Conservation (phyloP, 2,797 vertebrate genomes). For the Sandelia bainsii region DNA sequence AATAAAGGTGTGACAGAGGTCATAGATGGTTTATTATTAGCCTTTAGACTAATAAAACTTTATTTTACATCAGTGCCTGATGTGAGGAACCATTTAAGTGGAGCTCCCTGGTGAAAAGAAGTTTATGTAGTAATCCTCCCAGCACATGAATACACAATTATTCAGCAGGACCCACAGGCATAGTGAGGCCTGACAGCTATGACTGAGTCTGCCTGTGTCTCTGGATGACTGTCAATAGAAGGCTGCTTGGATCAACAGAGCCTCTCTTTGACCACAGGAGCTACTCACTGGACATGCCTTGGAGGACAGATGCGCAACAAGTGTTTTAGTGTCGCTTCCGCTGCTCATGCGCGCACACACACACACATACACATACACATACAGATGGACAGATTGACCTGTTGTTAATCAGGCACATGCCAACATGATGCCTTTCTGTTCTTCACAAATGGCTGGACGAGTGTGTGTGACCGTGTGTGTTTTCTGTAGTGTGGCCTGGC, state of each 20-base stretch:
- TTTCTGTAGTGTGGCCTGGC: constrained; percentile 41
- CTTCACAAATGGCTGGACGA: constrained; percentile 78
- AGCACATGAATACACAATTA: constrained; percentile 44
- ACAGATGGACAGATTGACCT: constrained; percentile 85
- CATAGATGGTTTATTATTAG: neutral
- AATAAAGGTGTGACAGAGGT: neutral
- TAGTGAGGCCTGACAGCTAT: constrained; percentile 32
- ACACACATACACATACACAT: neutral
- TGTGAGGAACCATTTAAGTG: neutral
- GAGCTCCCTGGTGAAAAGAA: constrained; percentile 6
- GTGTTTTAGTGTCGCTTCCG: constrained; percentile 73
- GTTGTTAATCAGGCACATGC: constrained; percentile 86
- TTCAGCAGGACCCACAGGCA: constrained; percentile 10
- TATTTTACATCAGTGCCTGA: constrained; percentile 1
- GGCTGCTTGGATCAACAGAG: constrained; percentile 48
- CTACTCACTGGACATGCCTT: constrained; percentile 51
- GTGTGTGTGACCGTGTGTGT: constrained; percentile 37
- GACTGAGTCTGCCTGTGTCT: constrained; percentile 41
- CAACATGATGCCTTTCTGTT: constrained; percentile 85
- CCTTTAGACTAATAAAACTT: neutral
- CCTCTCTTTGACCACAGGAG: constrained; percentile 46
- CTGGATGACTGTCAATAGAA: constrained; percentile 48
- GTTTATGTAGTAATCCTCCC: constrained; percentile 16
- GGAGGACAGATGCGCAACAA: constrained; percentile 76
- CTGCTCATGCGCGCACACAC: constrained; percentile 40